phyloP scores from a whole-genome alignment of 1,140 invertebrate genomes.

The Zaprionus inermis region DNA sequence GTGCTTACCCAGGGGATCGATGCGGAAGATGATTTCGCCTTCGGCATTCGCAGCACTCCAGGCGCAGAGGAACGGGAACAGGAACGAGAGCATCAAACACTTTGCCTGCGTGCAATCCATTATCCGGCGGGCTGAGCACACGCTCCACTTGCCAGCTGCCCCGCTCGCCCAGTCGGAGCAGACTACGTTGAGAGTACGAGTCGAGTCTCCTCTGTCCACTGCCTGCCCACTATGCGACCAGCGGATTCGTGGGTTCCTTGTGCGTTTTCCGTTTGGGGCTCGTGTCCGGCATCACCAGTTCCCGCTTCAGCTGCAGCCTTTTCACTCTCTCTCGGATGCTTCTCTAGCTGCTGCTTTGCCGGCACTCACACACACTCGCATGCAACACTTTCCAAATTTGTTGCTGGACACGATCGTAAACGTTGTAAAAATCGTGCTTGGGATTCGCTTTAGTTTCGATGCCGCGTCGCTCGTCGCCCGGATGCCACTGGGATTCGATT shows the following conservation, averaged over 20 bases:
- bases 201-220: no score
- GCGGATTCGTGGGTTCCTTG: background rate
- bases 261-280: background rate
- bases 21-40: conserved; percentile 77
- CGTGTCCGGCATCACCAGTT: background rate
- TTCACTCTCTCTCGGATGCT: background rate
- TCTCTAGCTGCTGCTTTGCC: background rate
- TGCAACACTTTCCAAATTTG: background rate
- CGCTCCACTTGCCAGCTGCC: conserved; percentile 12
- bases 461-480: no score
- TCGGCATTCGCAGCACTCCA: conserved; percentile 49
- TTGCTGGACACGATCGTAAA: background rate
- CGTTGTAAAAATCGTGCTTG: background rate
- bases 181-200: no score
- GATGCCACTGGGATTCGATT: conserved; percentile 30
- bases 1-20: conserved; percentile 79
- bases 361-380: background rate
- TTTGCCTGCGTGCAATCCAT: conserved; percentile 68
- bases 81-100: conserved; percentile 43
- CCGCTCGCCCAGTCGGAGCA: background rate
- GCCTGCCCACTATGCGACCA: background rate
- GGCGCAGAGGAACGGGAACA: conserved; percentile 51
- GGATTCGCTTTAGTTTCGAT: background rate
- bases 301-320: background rate
- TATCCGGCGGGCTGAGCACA: conserved; percentile 44